Base-by-base conservation (phyloP, 1,140 invertebrate genomes). In the Atopsyche davidsoni region DNA sequence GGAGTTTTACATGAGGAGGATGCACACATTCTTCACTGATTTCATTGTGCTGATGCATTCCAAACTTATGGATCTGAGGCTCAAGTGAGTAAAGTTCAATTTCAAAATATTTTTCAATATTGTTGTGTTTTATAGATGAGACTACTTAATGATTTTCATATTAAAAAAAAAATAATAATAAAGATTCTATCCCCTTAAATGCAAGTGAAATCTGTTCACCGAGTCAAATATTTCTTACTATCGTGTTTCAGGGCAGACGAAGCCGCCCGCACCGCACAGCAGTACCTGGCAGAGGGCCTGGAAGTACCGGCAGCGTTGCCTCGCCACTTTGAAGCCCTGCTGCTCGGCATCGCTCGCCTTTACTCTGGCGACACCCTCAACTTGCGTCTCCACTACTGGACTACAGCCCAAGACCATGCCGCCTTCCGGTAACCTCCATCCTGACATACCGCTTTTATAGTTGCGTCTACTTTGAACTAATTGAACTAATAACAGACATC, bases 31-130 rank as follows among this genome's bases (percentile, higher is more conserved):
- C 1, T 77, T 97, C 35, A 92, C 89, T 1, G 93, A 97, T 66
- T 96, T 98, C 58, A 92, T 97, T 44, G 81, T 90, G 38, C 75
- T 89, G 24, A 92, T 96, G 89, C 92, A 94, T 24, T 73, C 92
- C 23, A 96, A 96, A 72, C 81, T 74, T 4, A 72, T 72, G 64
- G 72, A 74, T 59, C 69, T 74, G 63, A 65, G 70, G 43, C 67
- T 71, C 61, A 74, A 73, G 72, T 74, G 7, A 65, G 70, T 64
- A 0, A 89, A 88, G 65, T 9, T 25, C 35, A 48, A 22, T 18
- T 10, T 45, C n/a, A n/a, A n/a, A n/a, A n/a, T n/a, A n/a, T n/a
- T n/a, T n/a, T n/a, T n/a, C n/a, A n/a, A n/a, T n/a, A n/a, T n/a
- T n/a, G n/a, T n/a, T 6, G 31, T 46, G 31, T 3, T 23, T 34